phyloP scores from a whole-genome alignment of 2,888 invertebrate species.

The Synanthedon myopaeformis region DNA sequence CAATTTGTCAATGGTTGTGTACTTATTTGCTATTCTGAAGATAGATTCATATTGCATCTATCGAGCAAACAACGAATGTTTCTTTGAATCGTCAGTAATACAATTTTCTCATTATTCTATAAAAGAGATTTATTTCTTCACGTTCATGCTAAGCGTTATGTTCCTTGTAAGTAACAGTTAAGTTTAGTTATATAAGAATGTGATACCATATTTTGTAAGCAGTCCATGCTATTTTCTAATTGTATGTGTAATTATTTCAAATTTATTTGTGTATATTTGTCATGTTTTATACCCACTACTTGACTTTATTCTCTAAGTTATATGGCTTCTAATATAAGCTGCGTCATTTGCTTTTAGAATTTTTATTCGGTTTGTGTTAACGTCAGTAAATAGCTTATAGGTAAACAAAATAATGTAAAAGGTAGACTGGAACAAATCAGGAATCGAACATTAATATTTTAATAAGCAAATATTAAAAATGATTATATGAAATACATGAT shows the following conservation, averaged over 20 bases:
- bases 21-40: slow-evolving; percentile 43
- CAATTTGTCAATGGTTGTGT: slow-evolving; percentile 57
- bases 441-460: slow-evolving; percentile 45
- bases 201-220: slow-evolving; percentile 67
- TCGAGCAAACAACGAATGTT: slow-evolving; percentile 12
- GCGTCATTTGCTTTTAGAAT: slow-evolving; percentile 27
- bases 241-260: slow-evolving; percentile 36
- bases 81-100: background rate
- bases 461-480: slow-evolving; percentile 38
- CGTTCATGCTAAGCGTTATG: slow-evolving; percentile 59
- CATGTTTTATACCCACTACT: slow-evolving; percentile 29
- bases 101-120: slow-evolving; percentile 20
- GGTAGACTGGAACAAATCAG: slow-evolving; percentile 30
- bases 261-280: slow-evolving; percentile 40
- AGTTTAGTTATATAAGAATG: slow-evolving; percentile 57
- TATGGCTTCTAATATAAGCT: slow-evolving; percentile 24
- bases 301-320: slow-evolving; percentile 32
- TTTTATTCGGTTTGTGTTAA: slow-evolving; percentile 21
- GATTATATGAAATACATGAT: slow-evolving; percentile 4
- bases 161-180: slow-evolving; percentile 60
- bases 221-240: slow-evolving; percentile 40
- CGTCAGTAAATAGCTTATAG: slow-evolving; percentile 3
- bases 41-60: slow-evolving; percentile 5
- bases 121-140: slow-evolving; percentile 40
- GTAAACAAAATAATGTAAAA: background rate